These are phyloP conservation scores for Tragelaphus buxtoni DNA, from an alignment of 2,113 vertebrate genomes.

Conservation along the genomic window DNA sequence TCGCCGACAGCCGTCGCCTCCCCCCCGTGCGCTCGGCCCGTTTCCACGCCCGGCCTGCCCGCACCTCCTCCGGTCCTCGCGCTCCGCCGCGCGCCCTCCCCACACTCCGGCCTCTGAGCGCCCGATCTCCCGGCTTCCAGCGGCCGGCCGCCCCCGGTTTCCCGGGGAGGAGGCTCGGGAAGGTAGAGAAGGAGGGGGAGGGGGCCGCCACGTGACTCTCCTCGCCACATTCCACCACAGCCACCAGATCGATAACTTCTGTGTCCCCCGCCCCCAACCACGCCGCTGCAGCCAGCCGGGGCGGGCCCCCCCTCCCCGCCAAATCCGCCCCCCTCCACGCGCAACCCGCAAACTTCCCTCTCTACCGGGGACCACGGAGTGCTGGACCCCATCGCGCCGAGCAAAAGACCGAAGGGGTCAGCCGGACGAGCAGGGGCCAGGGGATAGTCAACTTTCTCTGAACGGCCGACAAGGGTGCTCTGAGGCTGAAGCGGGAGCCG, in stretches of 20 bases:
- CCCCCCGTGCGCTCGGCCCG: neutral
- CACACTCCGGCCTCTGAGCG: neutral
- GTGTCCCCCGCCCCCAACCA: slow-evolving; percentile 20
- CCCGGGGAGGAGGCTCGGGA: slow-evolving; percentile 18
- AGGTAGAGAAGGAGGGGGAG: neutral
- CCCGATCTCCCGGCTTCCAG: neutral
- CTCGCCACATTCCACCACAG: slow-evolving; percentile 80
- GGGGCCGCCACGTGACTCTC: slow-evolving; percentile 62
- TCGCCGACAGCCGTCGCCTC: neutral
- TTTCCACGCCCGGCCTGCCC: neutral
- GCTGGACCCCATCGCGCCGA: neutral
- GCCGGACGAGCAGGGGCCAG: neutral
- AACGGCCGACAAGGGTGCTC: neutral
- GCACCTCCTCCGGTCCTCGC: neutral
- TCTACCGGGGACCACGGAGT: neutral
- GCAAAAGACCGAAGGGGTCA: neutral
- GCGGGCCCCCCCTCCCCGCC: neutral
- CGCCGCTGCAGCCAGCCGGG: neutral
- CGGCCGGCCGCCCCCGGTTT: slow-evolving; percentile 8
- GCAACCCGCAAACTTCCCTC: slow-evolving; percentile 67
- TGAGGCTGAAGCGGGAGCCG: neutral
- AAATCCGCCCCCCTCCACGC: neutral
- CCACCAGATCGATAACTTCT: slow-evolving; percentile 76
- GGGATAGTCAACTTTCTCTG: slow-evolving; percentile 54
- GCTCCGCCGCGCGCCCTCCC: neutral